Evolutionary conservation across 2,888 invertebrate species (phyloP).

Genomic region (Eugnorisma glareosa): DNA sequence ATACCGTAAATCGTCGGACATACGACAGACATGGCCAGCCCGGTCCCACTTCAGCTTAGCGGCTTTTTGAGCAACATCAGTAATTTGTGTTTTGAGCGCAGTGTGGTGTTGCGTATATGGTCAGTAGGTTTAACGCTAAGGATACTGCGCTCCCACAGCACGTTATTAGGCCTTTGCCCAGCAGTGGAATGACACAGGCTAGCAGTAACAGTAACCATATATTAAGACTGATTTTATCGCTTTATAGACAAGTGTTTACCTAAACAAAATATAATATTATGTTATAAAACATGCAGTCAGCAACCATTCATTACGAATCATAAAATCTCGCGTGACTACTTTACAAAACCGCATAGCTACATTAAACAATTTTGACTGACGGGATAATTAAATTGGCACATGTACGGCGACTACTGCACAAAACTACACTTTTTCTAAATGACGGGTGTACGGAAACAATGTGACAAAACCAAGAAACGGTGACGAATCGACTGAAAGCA

Average conservation of each 20-base stretch:
- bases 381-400: constrained; percentile 43
- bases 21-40: too few relatives aligned
- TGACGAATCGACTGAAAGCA: constrained; percentile 72
- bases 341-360: constrained; percentile 5
- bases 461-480: constrained; percentile 62
- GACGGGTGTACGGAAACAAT: constrained; percentile 63
- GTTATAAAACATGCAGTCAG: background rate
- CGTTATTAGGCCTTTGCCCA: too few relatives aligned
- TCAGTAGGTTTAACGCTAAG: too few relatives aligned
- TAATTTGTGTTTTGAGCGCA: too few relatives aligned
- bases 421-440: constrained; percentile 21
- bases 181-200: too few relatives aligned
- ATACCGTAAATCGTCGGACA: background rate
- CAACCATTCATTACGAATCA: background rate
- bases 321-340: constrained; percentile 8
- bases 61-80: too few relatives aligned
- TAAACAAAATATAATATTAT: background rate
- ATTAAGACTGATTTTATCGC: background rate
- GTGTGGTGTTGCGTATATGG: too few relatives aligned
- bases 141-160: too few relatives aligned
- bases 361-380: constrained; percentile 36
- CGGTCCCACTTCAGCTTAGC: too few relatives aligned
- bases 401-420: constrained; percentile 15
- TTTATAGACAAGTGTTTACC: too few relatives aligned
- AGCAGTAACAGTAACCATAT: background rate